Conservation (phyloP, 1,140 invertebrate species). For the Scaptomyza graminum region DNA sequence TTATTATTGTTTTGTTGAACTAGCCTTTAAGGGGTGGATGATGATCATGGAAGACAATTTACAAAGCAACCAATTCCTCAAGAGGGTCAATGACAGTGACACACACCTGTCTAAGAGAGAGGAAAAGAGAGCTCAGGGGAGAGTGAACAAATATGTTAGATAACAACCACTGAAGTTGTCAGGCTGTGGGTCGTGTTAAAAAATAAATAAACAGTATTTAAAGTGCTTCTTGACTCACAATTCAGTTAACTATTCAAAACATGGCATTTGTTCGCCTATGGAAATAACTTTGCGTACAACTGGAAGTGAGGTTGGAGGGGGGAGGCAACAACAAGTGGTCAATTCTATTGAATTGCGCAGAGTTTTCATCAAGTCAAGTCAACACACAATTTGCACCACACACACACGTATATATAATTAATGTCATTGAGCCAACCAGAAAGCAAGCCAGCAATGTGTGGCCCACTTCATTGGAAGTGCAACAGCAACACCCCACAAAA, state of each 20-base stretch:
- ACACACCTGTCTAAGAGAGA: background rate
- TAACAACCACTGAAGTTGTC: background rate
- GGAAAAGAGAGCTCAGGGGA: background rate
- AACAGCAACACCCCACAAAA: background rate
- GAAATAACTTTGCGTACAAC: constrained; percentile 1
- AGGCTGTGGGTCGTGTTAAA: background rate
- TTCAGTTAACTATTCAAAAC: constrained; percentile 9
- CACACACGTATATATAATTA: constrained; percentile 36
- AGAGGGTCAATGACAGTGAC: constrained; percentile 22
- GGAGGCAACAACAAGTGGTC: constrained; percentile 17
- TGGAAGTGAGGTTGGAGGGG: too few relatives aligned
- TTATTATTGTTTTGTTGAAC: constrained; percentile 2
- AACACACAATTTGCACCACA: background rate
- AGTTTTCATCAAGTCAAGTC: constrained; percentile 5
- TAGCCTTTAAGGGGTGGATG: constrained; percentile 10
- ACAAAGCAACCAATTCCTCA: constrained; percentile 5
- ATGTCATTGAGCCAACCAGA: constrained; percentile 49
- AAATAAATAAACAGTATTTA: too few relatives aligned
- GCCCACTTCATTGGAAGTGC: constrained; percentile 19
- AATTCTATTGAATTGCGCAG: constrained; percentile 38
- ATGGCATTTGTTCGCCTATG: background rate
- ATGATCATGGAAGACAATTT: constrained; percentile 5
- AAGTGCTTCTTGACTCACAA: background rate
- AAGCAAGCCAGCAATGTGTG: constrained; percentile 25
- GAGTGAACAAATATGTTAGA: too few relatives aligned